Evolutionary conservation across 2,797 vertebrate genomes (phyloP).

Genomic region (Enteromius afrohamiltoni): DNA sequence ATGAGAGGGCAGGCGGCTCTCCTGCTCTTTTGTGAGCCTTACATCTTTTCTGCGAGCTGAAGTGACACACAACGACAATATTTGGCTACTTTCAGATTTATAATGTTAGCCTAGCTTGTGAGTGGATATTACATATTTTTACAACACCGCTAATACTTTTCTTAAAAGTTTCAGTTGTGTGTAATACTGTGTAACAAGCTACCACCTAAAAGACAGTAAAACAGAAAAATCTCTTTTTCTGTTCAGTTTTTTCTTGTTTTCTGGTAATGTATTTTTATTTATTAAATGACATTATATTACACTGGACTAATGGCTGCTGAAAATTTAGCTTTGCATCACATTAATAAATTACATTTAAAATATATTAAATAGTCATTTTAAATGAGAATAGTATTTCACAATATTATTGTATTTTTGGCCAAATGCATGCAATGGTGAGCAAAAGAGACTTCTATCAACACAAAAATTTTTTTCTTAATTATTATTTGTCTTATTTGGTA

Average conservation of each 20-base stretch:
- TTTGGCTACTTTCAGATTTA: background rate
- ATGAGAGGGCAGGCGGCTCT: slow-evolving; percentile 94
- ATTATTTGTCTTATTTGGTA: background rate
- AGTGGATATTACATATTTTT: background rate
- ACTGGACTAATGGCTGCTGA: too few relatives aligned
- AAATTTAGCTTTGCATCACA: too few relatives aligned
- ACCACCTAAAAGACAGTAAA: background rate
- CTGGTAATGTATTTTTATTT: too few relatives aligned
- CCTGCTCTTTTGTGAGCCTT: slow-evolving; percentile 95
- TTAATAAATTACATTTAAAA: too few relatives aligned
- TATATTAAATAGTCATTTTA: background rate
- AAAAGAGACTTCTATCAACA: background rate
- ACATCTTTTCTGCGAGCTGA: slow-evolving; percentile 92
- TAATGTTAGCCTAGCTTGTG: background rate
- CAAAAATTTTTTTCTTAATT: background rate
- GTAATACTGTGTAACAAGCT: background rate
- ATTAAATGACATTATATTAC: background rate
- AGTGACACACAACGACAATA: slow-evolving; percentile 46
- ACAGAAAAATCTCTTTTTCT: too few relatives aligned
- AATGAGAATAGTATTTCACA: background rate
- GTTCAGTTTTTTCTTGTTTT: too few relatives aligned
- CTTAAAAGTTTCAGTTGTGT: background rate
- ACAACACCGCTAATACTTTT: background rate
- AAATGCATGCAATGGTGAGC: background rate
- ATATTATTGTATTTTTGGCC: background rate